These are phyloP conservation scores for Rhadinocentrus ornatus DNA, from an alignment of 2,797 vertebrate genomes.

Conservation along the genomic window DNA sequence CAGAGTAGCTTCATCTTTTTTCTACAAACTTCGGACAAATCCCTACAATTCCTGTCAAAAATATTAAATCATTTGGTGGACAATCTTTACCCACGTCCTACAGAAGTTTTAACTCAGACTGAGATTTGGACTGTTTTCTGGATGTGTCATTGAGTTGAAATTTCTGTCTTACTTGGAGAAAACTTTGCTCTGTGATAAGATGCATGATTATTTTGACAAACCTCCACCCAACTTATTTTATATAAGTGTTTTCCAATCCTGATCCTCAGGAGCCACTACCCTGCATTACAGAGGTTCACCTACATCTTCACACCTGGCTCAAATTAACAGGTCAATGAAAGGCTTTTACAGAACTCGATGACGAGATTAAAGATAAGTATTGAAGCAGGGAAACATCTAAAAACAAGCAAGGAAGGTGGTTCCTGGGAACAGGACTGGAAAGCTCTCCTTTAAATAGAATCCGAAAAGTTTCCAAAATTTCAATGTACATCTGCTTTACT, in stretches of 20 bases:
- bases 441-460: neutral
- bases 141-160: neutral
- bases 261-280: neutral
- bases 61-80: neutral
- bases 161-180: neutral
- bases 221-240: no score
- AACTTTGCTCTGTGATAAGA: neutral
- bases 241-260: no score
- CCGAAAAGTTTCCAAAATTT: neutral
- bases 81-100: neutral
- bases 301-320: neutral
- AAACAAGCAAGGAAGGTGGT: no score
- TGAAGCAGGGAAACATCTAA: no score
- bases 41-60: neutral
- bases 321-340: neutral
- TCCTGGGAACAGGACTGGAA: no score
- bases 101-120: no score
- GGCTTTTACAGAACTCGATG: no score
- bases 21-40: neutral
- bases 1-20: no score
- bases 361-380: no score
- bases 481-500: neutral
- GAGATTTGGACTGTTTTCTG: no score
- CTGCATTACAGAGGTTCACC: neutral
- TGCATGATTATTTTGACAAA: no score